Evolutionary conservation across 2,797 vertebrate genomes (phyloP), one percentile per base, ranked within the genome.

Genomic region (Ctenochaetus hawaiiensis): DNA sequence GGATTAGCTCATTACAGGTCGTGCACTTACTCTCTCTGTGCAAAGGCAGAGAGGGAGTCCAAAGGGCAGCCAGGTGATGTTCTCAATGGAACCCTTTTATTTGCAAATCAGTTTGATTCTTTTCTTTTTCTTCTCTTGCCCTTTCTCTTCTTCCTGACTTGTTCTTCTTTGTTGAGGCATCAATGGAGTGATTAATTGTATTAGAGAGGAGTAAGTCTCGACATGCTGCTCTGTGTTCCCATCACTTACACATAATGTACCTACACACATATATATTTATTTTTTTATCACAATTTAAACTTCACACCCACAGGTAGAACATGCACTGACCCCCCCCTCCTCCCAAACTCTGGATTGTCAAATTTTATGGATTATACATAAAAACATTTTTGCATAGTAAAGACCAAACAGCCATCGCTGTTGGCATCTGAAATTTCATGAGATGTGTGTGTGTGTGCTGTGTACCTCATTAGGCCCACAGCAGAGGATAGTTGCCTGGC

Each of bases 1-100:
- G 85, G 92, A 93, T 92, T 91, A 93, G 90, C 87, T 93, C 86
- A 93, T 93, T 92, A 91, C 88, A 86, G 82, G 68, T 80, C 59
- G 37, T 69, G 76, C 87, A 49, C 77, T 65, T 81, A 77, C 77
- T 75, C 66, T 72, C 75, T 63, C 47, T 45, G 48, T 23, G 67
- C 68, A 59, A 77, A 77, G 67, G 78, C 64, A 47, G 67, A 14
- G 61, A 74, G 53, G 26, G 71, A 81, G 58, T 79, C 68, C 63
- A 86, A 77, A 83, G 78, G 78, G 75, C 72, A 60, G 66, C 64
- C 80, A 83, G 73, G 79, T 87, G 61, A 87, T 69, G 67, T 77
- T 81, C 82, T 87, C 76, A 77, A 66, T 6, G 60, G 47, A 54
- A 71, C 72, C 61, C 54, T 85, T 88, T 48, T 78, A 82, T 83